Base-by-base conservation (phyloP, 1,140 invertebrate species). In the Galleria mellonella region DNA sequence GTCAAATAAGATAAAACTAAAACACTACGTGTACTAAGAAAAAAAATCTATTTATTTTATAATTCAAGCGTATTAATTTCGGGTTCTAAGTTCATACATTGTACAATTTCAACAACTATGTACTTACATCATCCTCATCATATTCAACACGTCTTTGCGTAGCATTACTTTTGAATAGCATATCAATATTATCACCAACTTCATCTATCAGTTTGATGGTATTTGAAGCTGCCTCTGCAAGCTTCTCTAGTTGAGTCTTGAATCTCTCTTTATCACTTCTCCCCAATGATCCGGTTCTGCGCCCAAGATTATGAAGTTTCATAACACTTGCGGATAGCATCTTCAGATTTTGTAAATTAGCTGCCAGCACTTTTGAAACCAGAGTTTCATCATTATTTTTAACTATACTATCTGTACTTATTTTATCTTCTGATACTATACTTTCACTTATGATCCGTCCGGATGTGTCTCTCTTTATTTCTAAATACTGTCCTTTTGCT, bases 401-500 rank as follows among this genome's bases (percentile, higher is more conserved):
- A 4, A 75, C 39, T 15, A 83, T 62, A 32, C 79, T 78, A 12
- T 84, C 78, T 31, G 53, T 74, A 31, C 66, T 77, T 39, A 85
- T 73, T 42, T 64, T 79, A 9, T 85, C 72, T 61, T 72, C 75
- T 12, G 73, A 68, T 11, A 87, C 72, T 6, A 87, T 76, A 32
- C 84, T 87, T 40, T 88, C 79, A n/a, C 83, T 87, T 3, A 87
- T 70, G 0, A 89, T 68, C 13, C 67, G 77, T 12, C 89, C 89
- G 51, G 85, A 83, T 5, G 77, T 68, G 17, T 87, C 83, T 63
- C 88, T 87, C 15, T 86, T 87, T 28, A 91, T 82, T 84, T 90
- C 87, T 53, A 92, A 71, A 42, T 88, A 88, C 68, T 91, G 88
- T 1, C 92, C 91, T 55, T 89, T 89, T 0, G 87, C 89, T 13